Base-by-base conservation (phyloP, 1,140 invertebrate genomes). In the Hyposmocoma kahamanoa region DNA sequence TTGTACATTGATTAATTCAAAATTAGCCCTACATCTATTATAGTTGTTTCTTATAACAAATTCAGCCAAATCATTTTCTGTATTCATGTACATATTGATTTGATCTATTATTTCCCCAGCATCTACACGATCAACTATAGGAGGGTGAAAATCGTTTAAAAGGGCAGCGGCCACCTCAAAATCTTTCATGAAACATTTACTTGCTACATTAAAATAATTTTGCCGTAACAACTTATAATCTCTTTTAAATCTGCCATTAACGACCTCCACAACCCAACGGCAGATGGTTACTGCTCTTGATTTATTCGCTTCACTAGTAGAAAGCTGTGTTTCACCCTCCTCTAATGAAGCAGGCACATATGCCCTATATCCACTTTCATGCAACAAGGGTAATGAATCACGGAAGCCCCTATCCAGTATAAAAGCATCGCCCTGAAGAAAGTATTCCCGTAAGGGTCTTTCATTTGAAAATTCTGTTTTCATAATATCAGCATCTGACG, bases 101-200 rank as follows among this genome's bases (percentile, higher is more conserved):
- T 53, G 22, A 34, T 47, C 8, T 34, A 34, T 34, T 8, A 34
- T 34, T 34, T 34, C 32, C 32, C 32, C 32, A 39, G 42, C 45
- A 49, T 51, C 45, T 24, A 21, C 22, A 41, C 49, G 26, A 49
- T 51, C 45, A n/a, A 48, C 42, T 46, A 45, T 45, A 53, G 11
- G 18, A 13, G 28, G 22, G n/a, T 32, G 36, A 47, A 47, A 47
- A n/a, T 18, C n/a, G 36, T 53, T 53, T 9, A 47, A 42, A 15
- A 54, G n/a, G 26, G 45, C 52, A 21, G 44, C 52, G 26, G 41
- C 41, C 13, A 54, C 24, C 6, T 17, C 1, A 56, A 56, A 53
- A 57, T 57, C 46, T 42, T 34, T 46, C 48, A 54, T 50, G 49
- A 59, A 52, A 59, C 22, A 41, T 51, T 54, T 59, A 42, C 22